These are phyloP conservation scores for Taphrorychus bicolor DNA, from an alignment of 2,888 invertebrate species.

Conservation along the genomic window DNA sequence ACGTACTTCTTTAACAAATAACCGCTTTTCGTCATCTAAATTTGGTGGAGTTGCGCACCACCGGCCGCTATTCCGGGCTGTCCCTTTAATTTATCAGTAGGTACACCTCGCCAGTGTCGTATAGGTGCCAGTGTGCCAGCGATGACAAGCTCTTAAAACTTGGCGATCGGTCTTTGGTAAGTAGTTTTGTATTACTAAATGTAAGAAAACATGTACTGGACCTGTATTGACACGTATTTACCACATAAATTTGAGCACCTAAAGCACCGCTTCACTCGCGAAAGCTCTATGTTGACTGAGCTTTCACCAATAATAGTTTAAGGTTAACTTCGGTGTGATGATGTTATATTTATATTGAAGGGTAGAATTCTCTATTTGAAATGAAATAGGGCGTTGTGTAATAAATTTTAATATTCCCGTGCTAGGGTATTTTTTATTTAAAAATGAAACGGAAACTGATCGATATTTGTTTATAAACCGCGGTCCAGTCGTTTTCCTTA, in stretches of 20 bases:
- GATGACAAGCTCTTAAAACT: slow-evolving; percentile 59
- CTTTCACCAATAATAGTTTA: neutral
- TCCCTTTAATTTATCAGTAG: slow-evolving; percentile 61
- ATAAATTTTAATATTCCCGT: neutral
- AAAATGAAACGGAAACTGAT: slow-evolving; percentile 1
- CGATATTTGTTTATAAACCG: slow-evolving; percentile 12
- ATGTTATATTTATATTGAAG: neutral
- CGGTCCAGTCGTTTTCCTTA: neutral
- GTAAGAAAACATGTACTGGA: neutral
- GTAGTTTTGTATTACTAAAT: slow-evolving; percentile 17
- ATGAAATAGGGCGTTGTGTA: slow-evolving; percentile 1
- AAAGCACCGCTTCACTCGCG: too few species aligned
- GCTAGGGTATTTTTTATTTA: neutral
- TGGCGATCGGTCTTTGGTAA: slow-evolving; percentile 59
- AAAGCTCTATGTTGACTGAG: neutral
- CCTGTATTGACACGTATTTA: too few species aligned
- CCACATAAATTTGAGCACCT: too few species aligned
- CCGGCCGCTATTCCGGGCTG: slow-evolving; percentile 55
- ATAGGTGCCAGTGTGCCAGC: slow-evolving; percentile 56
- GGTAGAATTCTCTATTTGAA: neutral
- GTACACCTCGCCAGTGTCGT: slow-evolving; percentile 61
- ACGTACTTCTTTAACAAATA: slow-evolving; percentile 56
- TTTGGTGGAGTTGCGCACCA: slow-evolving; percentile 59
- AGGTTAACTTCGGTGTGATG: neutral
- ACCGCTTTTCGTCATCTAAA: slow-evolving; percentile 59